Evolutionary conservation across 2,113 vertebrate species (phyloP), one percentile per base, ranked within the genome.

Genomic region (Alligator mississippiensis): DNA sequence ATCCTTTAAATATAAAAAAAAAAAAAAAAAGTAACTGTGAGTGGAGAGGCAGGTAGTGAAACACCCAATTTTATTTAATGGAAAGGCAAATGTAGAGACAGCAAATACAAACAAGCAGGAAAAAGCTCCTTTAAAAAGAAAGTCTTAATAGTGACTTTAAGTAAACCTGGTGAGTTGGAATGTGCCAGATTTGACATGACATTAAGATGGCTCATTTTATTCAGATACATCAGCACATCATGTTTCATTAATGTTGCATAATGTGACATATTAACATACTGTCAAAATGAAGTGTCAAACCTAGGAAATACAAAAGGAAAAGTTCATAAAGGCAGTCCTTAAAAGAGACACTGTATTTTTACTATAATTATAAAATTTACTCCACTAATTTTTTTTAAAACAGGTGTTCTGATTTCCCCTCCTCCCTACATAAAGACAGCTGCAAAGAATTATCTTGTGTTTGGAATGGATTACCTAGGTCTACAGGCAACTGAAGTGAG

Each of bases 231-330:
- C 77, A 19, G 55, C 61, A 90, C 83, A 85, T 92, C 88, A 77
- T 92, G 81, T 91, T 97, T 94, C 90, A 2, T 95, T 93, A 94
- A 93, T 96, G 94, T 93, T 95, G 91, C 92, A 94, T 94, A 95
- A 96, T 89, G 92, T 96, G 96, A 94, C 93, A 93, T 95, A 96
- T 84, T 96, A 90, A 94, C 93, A 92, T 90, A 93, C 92, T 96
- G 95, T 96, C 93, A 97, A 96, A 97, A 95, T 87, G 94, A 93
- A 64, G 85, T 94, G 96, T 97, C 94, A 97, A 93, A 87, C 87
- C 89, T 62, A 27, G 93, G 84, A 94, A 96, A 95, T 84, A 95
- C 91, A 93, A 92, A 94, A 66, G 84, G 59, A 38, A 93, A 97
- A 94, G 82, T 96, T 97, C 96, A 47, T 85, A 54, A 77, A 95